These are phyloP conservation scores for Lagria hirta DNA, from an alignment of 2,888 invertebrate species.

Conservation along the genomic window DNA sequence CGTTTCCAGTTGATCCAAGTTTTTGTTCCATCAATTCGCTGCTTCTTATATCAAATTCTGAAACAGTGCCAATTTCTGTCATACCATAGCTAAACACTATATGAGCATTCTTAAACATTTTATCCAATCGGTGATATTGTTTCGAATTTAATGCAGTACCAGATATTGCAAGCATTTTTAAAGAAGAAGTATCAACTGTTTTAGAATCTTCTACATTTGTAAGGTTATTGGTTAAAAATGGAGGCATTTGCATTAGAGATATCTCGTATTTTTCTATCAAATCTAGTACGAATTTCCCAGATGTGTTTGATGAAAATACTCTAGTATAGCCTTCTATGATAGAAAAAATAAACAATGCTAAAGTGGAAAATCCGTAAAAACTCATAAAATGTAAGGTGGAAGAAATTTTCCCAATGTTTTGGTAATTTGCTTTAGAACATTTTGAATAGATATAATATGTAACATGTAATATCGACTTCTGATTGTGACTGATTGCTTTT, in stretches of 20 bases:
- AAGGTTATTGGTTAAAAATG: conserved; percentile 31
- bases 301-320: too few relatives aligned
- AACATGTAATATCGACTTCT: conserved; percentile 28
- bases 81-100: conserved; percentile 50
- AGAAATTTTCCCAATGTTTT: conserved; percentile 5
- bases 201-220: conserved; percentile 25
- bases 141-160: conserved; percentile 33
- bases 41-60: conserved; percentile 24
- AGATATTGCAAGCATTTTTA: conserved; percentile 29
- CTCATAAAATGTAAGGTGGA: conserved; percentile 31
- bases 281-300: too few relatives aligned
- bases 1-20: conserved; percentile 21
- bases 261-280: conserved; percentile 38
- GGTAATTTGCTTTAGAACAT: conserved; percentile 3
- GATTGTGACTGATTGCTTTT: conserved; percentile 42
- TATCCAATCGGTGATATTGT: conserved; percentile 30
- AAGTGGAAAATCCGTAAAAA: conserved; percentile 45
- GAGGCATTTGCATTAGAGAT: conserved; percentile 23
- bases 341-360: too few relatives aligned
- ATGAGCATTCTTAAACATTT: conserved; percentile 45
- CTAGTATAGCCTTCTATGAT: too few relatives aligned
- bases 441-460: conserved; percentile 17
- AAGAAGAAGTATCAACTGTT: conserved; percentile 29
- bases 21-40: conserved; percentile 9
- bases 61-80: conserved; percentile 48